Conservation (phyloP, 2,113 vertebrate species). For the Siniperca knerii region DNA sequence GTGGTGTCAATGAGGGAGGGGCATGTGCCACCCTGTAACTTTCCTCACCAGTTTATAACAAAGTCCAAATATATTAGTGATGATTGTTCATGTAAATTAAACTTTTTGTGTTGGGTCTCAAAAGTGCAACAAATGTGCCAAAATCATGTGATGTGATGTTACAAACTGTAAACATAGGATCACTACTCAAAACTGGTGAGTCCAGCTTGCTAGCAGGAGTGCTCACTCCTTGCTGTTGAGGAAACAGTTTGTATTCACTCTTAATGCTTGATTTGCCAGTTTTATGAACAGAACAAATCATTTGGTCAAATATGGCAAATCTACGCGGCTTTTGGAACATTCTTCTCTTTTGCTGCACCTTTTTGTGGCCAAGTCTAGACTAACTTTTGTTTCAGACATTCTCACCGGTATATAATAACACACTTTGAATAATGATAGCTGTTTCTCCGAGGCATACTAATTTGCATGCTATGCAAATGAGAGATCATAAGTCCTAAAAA, state of each 20-base stretch:
- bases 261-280: background rate
- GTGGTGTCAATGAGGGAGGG: too few species aligned
- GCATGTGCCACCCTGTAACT: too few species aligned
- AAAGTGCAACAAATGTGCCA: too few species aligned
- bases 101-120: too few species aligned
- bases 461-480: conserved; percentile 40
- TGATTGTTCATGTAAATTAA: background rate
- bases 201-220: background rate
- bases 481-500: background rate
- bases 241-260: background rate
- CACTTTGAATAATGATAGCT: background rate
- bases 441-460: background rate
- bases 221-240: background rate
- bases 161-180: background rate
- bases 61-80: background rate
- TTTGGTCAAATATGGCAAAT: background rate
- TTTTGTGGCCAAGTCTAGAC: background rate
- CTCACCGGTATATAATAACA: background rate
- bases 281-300: background rate
- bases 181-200: background rate
- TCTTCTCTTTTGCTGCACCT: background rate
- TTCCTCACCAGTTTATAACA: too few species aligned
- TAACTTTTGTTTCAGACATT: background rate
- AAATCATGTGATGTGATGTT: background rate
- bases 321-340: background rate